Evolutionary conservation across 2,888 invertebrate species (phyloP), one percentile per base, ranked within the genome.

Genomic region (Eilema sororculum): DNA sequence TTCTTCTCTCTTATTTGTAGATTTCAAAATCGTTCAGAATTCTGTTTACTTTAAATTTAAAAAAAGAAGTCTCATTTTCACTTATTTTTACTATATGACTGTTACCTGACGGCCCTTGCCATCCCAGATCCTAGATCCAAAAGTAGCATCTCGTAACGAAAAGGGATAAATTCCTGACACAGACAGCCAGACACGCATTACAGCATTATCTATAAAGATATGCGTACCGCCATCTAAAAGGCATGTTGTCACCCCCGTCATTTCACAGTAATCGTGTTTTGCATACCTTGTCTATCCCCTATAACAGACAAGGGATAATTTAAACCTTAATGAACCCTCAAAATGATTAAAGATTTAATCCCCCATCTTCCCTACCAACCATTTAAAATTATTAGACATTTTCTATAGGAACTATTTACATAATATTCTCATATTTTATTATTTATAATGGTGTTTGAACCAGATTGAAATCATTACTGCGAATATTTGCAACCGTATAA

Each of bases 271-370:
- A 72, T 72, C 72, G 68, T 72, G 72, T 72, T 72, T 68, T 68
- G 66, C 72, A 66, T 72, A 72, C 72, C 72, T 72, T 68, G 68
- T 72, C 72, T 72, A 24, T 59, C 62, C 72, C 65, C 65, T 66
- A 62, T 72, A 72, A 72, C 65, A 65, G 65, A 22, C 65, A 46
- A 56, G 65, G 72, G 72, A 68, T 68, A 72, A 72, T 66, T 65
- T 68, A 72, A 72, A 59, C 68, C 65, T 68, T 72, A 72, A 72
- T 72, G 68, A 72, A 72, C 70, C 70, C 62, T 62, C 33, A 62
- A 61, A 65, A 72, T 68, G 72, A 62, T 72, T 57, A 60, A 61
- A 68, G 72, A 66, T 72, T 68, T 61, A 41, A 16, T 28, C 46
- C 63, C 67, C 68, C 61, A 28, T 62, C 52, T 52, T 60, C n/a